Base-by-base conservation (phyloP, 2,113 vertebrate species). In the Choloepus hoffmanni region DNA sequence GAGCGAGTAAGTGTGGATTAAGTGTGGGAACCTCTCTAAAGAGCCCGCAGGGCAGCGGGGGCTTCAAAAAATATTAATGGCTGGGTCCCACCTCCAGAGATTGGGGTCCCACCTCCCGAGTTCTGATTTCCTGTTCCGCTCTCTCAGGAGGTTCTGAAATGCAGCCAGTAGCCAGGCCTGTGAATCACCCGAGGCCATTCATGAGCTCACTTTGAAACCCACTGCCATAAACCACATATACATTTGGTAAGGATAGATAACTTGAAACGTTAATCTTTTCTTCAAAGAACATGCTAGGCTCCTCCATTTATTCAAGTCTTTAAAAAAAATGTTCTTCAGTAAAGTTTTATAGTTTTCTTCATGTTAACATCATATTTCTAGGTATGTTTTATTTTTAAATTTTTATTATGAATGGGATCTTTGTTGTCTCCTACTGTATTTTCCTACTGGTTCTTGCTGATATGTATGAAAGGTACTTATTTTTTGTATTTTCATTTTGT, bases 231-330 rank as follows among this genome's bases (percentile, higher is more conserved):
- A 55, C 10, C 4, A 7, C 5, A n/a, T 13, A 7, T 4, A 58
- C 18, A 7, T 16, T 24, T 7, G 2, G 63, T 6, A 21, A 10
- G 3, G 24, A 21, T 5, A 0, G 24, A 24, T 21, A 18, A 36
- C 67, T 58, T 19, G 30, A 77, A 50, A 16, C 19, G 48, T 33
- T 2, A 21, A 33, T 14, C 0, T 1, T 19, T 68, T 70, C 19
- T 4, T 36, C 36, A 6, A 2, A 43, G 50, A 73, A 26, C 2
- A 14, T 8, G 10, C n/a, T n/a, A 24, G 7, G 15, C 18, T 7
- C 28, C 24, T 28, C n/a, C 9, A 5, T 16, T 74, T 11, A 50
- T 36, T 36, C 65, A 70, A 14, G 33, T 43, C 13, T 45, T 60
- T 70, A 16, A 58, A 58, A 58, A 58, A 40, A 65, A n/a, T n/a